phyloP scores from a whole-genome alignment of 1,140 invertebrate species.

The Pseudomyrmex sp. region DNA sequence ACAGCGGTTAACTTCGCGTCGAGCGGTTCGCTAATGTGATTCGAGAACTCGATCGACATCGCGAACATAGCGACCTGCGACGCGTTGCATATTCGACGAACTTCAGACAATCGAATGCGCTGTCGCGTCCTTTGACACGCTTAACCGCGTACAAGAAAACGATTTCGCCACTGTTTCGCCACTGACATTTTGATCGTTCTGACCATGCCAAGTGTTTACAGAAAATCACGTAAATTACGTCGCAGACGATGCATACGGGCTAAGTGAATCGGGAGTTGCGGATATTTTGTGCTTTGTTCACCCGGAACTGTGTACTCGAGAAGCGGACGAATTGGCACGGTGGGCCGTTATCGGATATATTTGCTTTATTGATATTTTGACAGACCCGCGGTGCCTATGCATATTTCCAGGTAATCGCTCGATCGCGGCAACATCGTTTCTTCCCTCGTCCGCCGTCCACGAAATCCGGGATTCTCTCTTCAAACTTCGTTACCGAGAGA shows the following conservation, averaged over 20 bases:
- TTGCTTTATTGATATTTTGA: constrained; percentile 82
- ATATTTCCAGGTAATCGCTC: constrained; percentile 80
- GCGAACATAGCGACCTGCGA: not conserved
- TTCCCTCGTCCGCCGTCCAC: not conserved
- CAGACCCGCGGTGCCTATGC: constrained; percentile 82
- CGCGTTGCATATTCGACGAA: constrained; percentile 37
- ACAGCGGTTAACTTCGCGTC: constrained; percentile 12
- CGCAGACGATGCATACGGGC: constrained; percentile 68
- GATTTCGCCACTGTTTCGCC: constrained; percentile 67
- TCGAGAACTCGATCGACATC: not conserved
- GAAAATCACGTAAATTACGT: constrained; percentile 69
- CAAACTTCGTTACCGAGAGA: constrained; percentile 31
- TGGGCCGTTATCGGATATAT: constrained; percentile 74
- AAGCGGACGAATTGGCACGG: constrained; percentile 69
- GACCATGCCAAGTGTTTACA: constrained; percentile 76
- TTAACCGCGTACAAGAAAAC: constrained; percentile 76
- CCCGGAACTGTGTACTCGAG: constrained; percentile 27
- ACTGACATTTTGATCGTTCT: constrained; percentile 63
- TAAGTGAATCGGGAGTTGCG: constrained; percentile 61
- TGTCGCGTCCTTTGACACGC: constrained; percentile 82
- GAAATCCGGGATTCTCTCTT: not conserved
- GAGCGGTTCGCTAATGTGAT: constrained; percentile 10
- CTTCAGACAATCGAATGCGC: constrained; percentile 71
- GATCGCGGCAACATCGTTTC: not conserved
- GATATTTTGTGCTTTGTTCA: constrained; percentile 47